Evolutionary conservation across 2,797 vertebrate genomes (phyloP).

Genomic region (Discoglossus pictus): DNA sequence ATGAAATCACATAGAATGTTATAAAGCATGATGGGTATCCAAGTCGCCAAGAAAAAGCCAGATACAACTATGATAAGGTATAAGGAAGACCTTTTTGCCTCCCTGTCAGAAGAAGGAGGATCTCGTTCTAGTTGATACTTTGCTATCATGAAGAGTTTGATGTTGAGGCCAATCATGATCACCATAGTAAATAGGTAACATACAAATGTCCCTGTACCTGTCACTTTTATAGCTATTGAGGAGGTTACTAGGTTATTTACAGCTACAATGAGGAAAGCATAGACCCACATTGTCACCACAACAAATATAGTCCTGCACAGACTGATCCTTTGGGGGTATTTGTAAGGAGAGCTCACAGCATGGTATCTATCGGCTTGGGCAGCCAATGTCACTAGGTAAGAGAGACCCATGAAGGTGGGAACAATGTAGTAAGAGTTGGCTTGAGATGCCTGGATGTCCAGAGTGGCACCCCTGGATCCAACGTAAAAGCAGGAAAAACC

Average conservation of each 20-base stretch:
- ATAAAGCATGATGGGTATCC: conserved; percentile 70
- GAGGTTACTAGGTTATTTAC: conserved; percentile 61
- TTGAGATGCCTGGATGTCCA: conserved; percentile 62
- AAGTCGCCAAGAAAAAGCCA: conserved; percentile 65
- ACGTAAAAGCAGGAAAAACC: conserved; percentile 74
- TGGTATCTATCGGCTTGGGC: conserved; percentile 77
- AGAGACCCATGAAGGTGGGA: conserved; percentile 72
- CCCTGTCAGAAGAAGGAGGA: conserved; percentile 61
- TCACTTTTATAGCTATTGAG: conserved; percentile 57
- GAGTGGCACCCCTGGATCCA: conserved; percentile 66
- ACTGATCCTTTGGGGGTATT: conserved; percentile 68
- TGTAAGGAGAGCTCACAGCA: conserved; percentile 66
- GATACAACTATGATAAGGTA: conserved; percentile 72
- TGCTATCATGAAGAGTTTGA: conserved; percentile 69
- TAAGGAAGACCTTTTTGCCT: conserved; percentile 68
- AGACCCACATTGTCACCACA: conserved; percentile 69
- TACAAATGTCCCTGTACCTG: conserved; percentile 62
- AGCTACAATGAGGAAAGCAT: conserved; percentile 67
- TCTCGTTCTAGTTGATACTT: conserved; percentile 69
- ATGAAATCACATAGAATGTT: conserved; percentile 61
- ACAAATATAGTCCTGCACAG: conserved; percentile 64
- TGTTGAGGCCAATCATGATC: conserved; percentile 74
- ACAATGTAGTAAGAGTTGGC: conserved; percentile 65
- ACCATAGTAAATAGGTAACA: conserved; percentile 65
- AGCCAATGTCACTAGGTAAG: conserved; percentile 73